Base-by-base conservation (phyloP, 2,888 invertebrate species). In the Pocota personata region DNA sequence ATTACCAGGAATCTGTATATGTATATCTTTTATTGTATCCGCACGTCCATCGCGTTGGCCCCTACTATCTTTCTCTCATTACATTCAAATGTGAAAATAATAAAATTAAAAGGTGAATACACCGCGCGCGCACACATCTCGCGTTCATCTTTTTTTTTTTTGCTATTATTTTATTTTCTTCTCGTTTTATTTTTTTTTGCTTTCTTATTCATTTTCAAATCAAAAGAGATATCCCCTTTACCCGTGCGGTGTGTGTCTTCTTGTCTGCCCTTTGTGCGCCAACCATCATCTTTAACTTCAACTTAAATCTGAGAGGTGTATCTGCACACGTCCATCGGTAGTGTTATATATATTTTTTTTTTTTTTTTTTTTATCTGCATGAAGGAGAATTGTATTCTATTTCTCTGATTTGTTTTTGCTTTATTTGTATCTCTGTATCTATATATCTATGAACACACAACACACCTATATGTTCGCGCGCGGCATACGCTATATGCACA, bases 61-160 rank as follows among this genome's bases (percentile, higher is more conserved):
- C 48, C 58, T 55, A 48, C 32, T 77, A 62, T 73, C 73, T 83
- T 73, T 48, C 62, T 62, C 67, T 72, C 66, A 82, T 72, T 82
- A 78, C 58, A 83, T 73, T 83, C 48, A 67, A 78, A 83, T 82
- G 77, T 73, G 55, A 78, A 73, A 83, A 78, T 73, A 78, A 83
- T 82, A 69, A 82, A 82, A 83, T 73, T 73, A 73, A 78, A 73
- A 78, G 77, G 79, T 84, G 78, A 84, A 73, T 78, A 83, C 40
- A 62, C 83, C 37, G 52, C 14, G 27, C 24, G 24, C 35, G 24
- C 67, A n/a, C 37, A 27, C 24, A 52, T 50, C 71, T 43, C 24
- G 32, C 37, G 30, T 40, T 48, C 35, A 73, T 73, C 37, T 46
- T 27, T 71, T 46, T 58, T 16, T 43, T 69, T 57, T 62, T 62